Evolutionary conservation across 2,888 invertebrate species (phyloP), one percentile per base, ranked within the genome.

Genomic region (Aphrophora alni): DNA sequence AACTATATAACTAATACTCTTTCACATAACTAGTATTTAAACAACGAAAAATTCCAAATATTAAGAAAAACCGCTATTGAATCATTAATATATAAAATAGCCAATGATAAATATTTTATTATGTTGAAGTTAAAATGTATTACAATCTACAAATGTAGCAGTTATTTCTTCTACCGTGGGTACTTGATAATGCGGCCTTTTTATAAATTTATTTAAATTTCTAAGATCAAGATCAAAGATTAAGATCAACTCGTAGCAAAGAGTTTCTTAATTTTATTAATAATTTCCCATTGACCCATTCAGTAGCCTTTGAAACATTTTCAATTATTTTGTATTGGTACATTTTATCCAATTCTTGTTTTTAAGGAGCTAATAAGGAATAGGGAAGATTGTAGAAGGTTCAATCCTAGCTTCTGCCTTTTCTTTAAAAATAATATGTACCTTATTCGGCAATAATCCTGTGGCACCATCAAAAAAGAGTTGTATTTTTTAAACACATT

Each of bases 251-350:
- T n/a, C n/a, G n/a, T n/a, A n/a, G n/a, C n/a, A n/a, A n/a, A n/a
- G 74, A 72, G 59, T 72, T 70, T 27, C 77, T 81, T 83, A 26
- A n/a, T n/a, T 77, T 81, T 21, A 79, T 72, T 28, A 81, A 27
- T 14, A 82, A 79, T 38, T 76, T 73, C 68, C 80, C 76, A 81
- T 72, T 82, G 14, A 82, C 77, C 82, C 83, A 83, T 33, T 75
- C 75, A 24, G 78, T 83, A 0, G 83, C 80, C 51, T 76, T 76
- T 38, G 27, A 44, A 26, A 82, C 80, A 78, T 83, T 82, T 38
- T 69, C 73, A 33, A 82, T 80, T 24, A 82, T 76, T 24, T 75
- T 78, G 10, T 71, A 26, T 24, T 72, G 59, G 17, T 74, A 71
- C 75, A 82, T 77, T 1, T 33, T 33, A 4, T 80, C 51, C 38